phyloP scores from a whole-genome alignment of 2,888 invertebrate genomes.

The Pollenia angustigena region DNA sequence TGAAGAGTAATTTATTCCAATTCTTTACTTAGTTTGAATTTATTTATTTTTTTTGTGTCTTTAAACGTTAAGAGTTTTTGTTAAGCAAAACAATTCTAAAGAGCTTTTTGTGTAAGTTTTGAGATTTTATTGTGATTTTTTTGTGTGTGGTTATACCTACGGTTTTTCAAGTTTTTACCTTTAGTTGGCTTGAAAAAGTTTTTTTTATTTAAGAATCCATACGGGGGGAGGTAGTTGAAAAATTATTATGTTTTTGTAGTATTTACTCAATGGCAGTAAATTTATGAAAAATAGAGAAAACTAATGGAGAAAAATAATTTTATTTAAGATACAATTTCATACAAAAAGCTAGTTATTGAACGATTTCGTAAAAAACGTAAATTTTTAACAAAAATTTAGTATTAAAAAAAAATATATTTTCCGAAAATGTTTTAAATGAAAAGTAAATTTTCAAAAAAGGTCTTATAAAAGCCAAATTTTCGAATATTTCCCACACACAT shows the following conservation, averaged over 20 bases:
- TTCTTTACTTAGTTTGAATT: background rate
- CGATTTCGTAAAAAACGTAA: no score
- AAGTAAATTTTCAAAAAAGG: no score
- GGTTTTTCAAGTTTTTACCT: conserved; percentile 27
- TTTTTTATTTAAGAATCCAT: no score
- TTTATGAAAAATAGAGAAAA: conserved; percentile 6
- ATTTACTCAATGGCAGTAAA: conserved; percentile 18
- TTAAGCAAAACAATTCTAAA: background rate
- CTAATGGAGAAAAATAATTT: no score
- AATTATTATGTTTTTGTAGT: conserved; percentile 4
- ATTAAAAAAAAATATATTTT: no score
- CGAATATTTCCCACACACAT: no score
- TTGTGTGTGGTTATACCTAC: background rate
- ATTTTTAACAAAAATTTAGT: no score
- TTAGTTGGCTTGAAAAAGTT: background rate
- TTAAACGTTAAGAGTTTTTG: background rate
- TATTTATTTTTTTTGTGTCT: background rate
- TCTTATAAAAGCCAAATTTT: no score
- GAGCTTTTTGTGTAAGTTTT: conserved; percentile 15
- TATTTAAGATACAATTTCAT: no score
- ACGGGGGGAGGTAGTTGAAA: background rate
- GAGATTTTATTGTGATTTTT: conserved; percentile 7
- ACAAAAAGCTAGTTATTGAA: no score
- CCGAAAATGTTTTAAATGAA: background rate
- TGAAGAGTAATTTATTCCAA: conserved; percentile 1